Conservation (phyloP, 1,140 invertebrate genomes). For the Dufourea novaeangliae region DNA sequence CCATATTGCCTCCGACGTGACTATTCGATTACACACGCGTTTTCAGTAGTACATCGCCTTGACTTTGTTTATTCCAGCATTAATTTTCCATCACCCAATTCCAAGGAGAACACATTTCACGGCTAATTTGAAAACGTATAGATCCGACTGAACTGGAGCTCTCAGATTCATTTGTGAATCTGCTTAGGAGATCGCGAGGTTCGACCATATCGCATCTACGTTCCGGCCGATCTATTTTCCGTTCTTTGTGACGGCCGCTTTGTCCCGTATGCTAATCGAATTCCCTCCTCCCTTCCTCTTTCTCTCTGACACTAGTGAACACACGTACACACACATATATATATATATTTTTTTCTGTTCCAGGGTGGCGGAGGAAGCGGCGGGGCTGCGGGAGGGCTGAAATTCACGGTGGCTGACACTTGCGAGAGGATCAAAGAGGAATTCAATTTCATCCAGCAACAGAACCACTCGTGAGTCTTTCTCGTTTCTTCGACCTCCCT, state of each 20-base stretch:
- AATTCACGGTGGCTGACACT: constrained; percentile 97
- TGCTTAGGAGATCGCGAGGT: background rate
- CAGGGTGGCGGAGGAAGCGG: constrained; percentile 94
- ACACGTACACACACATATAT: background rate
- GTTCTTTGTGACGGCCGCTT: constrained; percentile 40
- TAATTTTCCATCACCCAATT: too few relatives aligned
- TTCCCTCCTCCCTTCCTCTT: constrained; percentile 35
- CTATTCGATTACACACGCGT: too few relatives aligned
- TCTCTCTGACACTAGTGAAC: too few relatives aligned
- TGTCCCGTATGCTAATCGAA: constrained; percentile 73
- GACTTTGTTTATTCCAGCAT: too few relatives aligned
- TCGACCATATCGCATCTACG: background rate
- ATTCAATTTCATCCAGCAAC: constrained; percentile 98
- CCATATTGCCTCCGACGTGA: too few relatives aligned
- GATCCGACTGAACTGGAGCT: too few relatives aligned
- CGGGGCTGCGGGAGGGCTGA: constrained; percentile 88
- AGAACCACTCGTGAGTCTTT: constrained; percentile 97
- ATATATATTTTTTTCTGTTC: constrained; percentile 69
- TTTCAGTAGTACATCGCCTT: too few relatives aligned
- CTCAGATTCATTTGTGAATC: too few relatives aligned
- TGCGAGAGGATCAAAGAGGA: constrained; percentile 99
- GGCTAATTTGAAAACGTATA: too few relatives aligned
- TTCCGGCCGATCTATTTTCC: constrained; percentile 19
- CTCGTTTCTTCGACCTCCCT: constrained; percentile 47
- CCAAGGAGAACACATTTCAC: too few relatives aligned